These are phyloP conservation scores for Cosmopolites sordidus DNA, from an alignment of 2,888 invertebrate genomes.

Conservation along the genomic window DNA sequence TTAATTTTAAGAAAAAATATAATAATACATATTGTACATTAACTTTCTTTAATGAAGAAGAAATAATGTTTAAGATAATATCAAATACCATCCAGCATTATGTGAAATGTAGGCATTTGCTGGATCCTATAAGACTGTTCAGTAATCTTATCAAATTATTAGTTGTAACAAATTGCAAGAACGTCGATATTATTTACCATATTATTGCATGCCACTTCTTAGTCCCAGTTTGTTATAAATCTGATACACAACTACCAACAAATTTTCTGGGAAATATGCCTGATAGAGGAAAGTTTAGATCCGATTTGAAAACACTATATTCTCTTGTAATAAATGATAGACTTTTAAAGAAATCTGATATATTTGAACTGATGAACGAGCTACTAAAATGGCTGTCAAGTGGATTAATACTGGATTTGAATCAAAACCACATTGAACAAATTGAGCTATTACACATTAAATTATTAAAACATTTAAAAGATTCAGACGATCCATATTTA, in stretches of 20 bases:
- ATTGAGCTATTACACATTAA: conserved; percentile 35
- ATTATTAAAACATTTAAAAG: conserved; percentile 28
- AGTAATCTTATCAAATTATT: conserved; percentile 32
- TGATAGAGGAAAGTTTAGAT: conserved; percentile 28
- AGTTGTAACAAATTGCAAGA: conserved; percentile 31
- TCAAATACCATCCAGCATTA: conserved; percentile 29
- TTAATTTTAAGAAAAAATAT: conserved; percentile 21
- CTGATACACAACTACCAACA: conserved; percentile 30
- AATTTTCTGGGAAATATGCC: conserved; percentile 29
- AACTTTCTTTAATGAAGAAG: conserved; percentile 30
- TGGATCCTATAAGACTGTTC: conserved; percentile 18
- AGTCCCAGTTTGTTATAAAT: conserved; percentile 26
- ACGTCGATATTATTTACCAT: conserved; percentile 37
- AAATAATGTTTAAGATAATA: conserved; percentile 26
- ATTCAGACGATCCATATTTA: conserved; percentile 21
- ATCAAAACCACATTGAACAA: conserved; percentile 29
- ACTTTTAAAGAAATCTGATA: conserved; percentile 25
- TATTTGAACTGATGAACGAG: conserved; percentile 28
- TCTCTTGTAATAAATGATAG: conserved; percentile 26
- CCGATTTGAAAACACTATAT: conserved; percentile 31
- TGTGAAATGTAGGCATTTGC: conserved; percentile 21
- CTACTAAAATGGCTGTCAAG: conserved; percentile 34
- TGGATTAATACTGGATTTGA: conserved; percentile 31
- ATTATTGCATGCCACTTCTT: conserved; percentile 34
- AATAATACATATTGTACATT: conserved; percentile 15